Base-by-base conservation (phyloP, 1,140 invertebrate species). In the Halyomorpha halys region DNA sequence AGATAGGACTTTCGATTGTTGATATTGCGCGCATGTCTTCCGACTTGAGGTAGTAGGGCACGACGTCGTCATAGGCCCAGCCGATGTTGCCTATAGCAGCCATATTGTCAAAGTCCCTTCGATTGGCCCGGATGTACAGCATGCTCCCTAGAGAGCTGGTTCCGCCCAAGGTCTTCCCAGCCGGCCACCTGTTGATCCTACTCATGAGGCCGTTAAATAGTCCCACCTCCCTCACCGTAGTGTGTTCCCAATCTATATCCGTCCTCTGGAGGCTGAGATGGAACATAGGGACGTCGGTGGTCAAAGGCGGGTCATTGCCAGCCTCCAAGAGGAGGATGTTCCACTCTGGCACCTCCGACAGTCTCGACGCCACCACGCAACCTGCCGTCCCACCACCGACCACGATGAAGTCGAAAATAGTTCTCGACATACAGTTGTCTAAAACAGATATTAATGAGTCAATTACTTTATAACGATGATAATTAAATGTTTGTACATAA, bases 131-230 rank as follows among this genome's bases (percentile, higher is more conserved):
- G 0, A 83, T 77, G 71, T 87, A 88, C 44, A 83, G 81, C 83
- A 89, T 85, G 68, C 66, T 68, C 14, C 68, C 94, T 19, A 94
- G 75, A 9, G 84, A 82, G 67, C 86, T 90, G 2, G 83, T 86
- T 3, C 93, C 93, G 15, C 92, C 93, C 11, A 91, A 72, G 34
- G 86, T 85, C 76, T 84, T 87, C 0, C 87, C 87, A 39, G 84
- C 76, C 0, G 84, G 83, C 78, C 86, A 79, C 19, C 63, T 2
- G 47, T 64, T 64, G n/a, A 59, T 30, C 66, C 82, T 84, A 71
- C 87, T 89, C 0, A 84, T 81, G 1, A 81, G 80, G 21, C 80
- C 79, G 63, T 79, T 79, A 11, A 2, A 75, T 51, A 78, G 73
- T 66, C 85, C 85, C 15, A 78, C 75, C 1, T 71, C 71, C 0